phyloP scores from a whole-genome alignment of 1,140 invertebrate species.

The Tetragnatha versicolor region DNA sequence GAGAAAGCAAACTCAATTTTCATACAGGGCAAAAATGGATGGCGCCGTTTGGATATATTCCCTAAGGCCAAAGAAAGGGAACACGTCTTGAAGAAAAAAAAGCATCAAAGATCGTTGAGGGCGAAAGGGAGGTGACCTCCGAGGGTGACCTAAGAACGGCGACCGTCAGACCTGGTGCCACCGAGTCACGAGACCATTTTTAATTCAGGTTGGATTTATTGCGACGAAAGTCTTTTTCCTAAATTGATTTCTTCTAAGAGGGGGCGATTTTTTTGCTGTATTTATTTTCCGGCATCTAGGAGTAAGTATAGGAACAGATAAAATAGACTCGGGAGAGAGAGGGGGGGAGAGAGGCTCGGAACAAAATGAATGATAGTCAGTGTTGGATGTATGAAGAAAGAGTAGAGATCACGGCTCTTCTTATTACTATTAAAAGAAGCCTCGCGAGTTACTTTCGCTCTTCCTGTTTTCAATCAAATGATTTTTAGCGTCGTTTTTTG shows the following conservation, averaged over 20 bases:
- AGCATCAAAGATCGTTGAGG: background rate
- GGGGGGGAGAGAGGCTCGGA: constrained; percentile 2
- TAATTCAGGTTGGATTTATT: constrained; percentile 50
- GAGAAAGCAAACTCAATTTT: constrained; percentile 44
- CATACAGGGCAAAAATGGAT: constrained; percentile 30
- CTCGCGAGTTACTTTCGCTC: constrained; percentile 7
- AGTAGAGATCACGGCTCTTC: background rate
- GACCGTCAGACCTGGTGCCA: constrained; percentile 46
- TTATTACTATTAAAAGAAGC: constrained; percentile 31
- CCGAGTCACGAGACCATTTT: constrained; percentile 48
- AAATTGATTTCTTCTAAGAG: constrained; percentile 49
- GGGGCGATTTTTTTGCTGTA: constrained; percentile 14
- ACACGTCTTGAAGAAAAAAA: background rate
- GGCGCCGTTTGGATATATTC: constrained; percentile 51
- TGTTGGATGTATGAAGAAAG: constrained; percentile 27
- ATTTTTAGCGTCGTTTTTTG: background rate
- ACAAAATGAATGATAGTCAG: constrained; percentile 33
- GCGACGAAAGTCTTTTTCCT: constrained; percentile 40
- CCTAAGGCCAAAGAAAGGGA: constrained; percentile 25
- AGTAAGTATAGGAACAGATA: constrained; percentile 30
- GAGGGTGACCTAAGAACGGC: constrained; percentile 42
- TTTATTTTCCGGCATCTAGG: constrained; percentile 48
- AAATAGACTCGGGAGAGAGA: background rate
- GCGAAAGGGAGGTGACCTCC: constrained; percentile 44
- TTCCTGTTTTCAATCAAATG: constrained; percentile 24